Evolutionary conservation across 2,113 vertebrate species (phyloP).

Genomic region (Colaptes auratus): DNA sequence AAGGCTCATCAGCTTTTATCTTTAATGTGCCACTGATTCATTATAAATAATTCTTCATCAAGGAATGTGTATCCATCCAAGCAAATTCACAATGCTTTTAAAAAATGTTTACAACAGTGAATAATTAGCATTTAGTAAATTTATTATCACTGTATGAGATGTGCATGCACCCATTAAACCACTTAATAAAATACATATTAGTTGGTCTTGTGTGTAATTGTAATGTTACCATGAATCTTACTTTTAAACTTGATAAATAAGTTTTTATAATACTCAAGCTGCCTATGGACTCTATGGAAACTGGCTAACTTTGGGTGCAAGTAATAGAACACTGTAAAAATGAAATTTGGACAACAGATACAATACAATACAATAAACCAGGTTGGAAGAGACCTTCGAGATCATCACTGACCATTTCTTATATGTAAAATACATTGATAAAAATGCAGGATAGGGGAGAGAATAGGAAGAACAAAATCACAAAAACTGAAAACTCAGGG

Average conservation of each 20-base stretch:
- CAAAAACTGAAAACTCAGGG: no score
- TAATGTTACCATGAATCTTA: neutral
- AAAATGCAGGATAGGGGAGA: neutral
- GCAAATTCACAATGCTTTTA: conserved; percentile 80
- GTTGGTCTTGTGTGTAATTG: conserved; percentile 14
- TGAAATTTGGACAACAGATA: neutral
- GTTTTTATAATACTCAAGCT: conserved; percentile 4
- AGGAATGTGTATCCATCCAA: conserved; percentile 77
- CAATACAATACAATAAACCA: no score
- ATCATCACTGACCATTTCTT: neutral
- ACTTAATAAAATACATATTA: conserved; percentile 81
- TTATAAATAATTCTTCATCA: conserved; percentile 75
- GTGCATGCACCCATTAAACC: conserved; percentile 91
- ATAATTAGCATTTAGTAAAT: conserved; percentile 84
- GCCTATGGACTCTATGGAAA: neutral
- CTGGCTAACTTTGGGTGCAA: neutral
- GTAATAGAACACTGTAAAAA: neutral
- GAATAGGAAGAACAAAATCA: no score
- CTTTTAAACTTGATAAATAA: conserved; percentile 6
- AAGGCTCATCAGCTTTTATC: conserved; percentile 75
- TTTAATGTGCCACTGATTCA: conserved; percentile 81
- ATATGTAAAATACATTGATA: neutral
- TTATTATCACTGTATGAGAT: conserved; percentile 84
- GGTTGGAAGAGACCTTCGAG: no score
- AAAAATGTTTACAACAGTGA: conserved; percentile 90